These are phyloP conservation scores for Lepisosteus oculatus DNA, from an alignment of 2,113 vertebrate species.

Conservation along the genomic window DNA sequence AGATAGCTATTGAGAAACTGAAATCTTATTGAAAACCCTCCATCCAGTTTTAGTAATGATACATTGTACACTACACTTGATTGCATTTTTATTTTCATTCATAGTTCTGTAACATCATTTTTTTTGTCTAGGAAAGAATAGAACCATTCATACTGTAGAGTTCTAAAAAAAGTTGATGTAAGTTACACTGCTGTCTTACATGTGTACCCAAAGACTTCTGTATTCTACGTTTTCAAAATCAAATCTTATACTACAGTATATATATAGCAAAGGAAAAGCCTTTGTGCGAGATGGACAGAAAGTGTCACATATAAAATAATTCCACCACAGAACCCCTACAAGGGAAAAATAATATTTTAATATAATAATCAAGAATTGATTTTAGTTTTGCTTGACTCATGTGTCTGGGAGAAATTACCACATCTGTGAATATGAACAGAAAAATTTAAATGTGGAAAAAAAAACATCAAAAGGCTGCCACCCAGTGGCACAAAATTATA, in stretches of 20 bases:
- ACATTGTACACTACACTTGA: too few species aligned
- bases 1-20: too few species aligned
- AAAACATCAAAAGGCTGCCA: conserved; percentile 60
- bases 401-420: conserved; percentile 34
- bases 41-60: too few species aligned
- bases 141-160: background rate
- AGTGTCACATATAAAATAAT: conserved; percentile 10
- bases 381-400: conserved; percentile 47
- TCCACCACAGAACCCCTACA: conserved; percentile 32
- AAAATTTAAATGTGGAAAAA: background rate
- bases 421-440: conserved; percentile 16
- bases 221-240: background rate
- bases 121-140: background rate
- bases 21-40: too few species aligned
- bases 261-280: background rate
- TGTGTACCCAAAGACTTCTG: background rate
- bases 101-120: too few species aligned
- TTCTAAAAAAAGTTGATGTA: conserved; percentile 3
- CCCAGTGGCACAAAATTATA: conserved; percentile 41
- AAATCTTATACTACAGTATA: background rate
- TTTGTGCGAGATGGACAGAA: background rate
- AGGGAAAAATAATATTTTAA: conserved; percentile 50
- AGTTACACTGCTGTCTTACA: background rate
- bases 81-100: too few species aligned
- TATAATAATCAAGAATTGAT: conserved; percentile 49